Evolutionary conservation across 2,797 vertebrate species (phyloP).

Genomic region (Pogonophryne albipinna): DNA sequence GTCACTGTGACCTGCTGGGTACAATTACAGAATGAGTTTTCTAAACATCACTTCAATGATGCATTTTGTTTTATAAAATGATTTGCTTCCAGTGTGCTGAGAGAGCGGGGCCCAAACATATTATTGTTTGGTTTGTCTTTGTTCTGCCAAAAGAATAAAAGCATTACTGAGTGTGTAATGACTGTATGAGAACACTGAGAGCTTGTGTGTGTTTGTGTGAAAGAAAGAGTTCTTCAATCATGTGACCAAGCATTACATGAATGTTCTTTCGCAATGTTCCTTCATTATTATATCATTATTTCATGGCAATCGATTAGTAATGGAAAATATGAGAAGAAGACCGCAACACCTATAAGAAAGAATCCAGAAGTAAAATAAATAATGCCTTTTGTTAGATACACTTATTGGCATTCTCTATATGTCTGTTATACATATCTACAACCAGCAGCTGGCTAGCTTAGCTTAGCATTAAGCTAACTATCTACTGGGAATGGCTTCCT

Average conservation of each 20-base stretch:
- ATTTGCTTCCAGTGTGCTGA: constrained; percentile 34
- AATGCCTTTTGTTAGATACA: background rate
- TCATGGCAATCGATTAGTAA: constrained; percentile 29
- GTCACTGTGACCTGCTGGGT: background rate
- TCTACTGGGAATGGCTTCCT: background rate
- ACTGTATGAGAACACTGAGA: constrained; percentile 42
- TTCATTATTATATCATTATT: constrained; percentile 34
- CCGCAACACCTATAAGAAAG: constrained; percentile 11
- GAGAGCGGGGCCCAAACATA: constrained; percentile 27
- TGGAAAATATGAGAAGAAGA: constrained; percentile 53
- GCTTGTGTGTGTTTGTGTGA: constrained; percentile 5
- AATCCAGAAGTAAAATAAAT: background rate
- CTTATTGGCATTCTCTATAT: background rate
- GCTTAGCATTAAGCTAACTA: background rate
- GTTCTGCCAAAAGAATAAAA: constrained; percentile 54
- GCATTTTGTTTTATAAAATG: constrained; percentile 29
- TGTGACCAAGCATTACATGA: constrained; percentile 36
- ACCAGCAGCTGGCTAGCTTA: background rate
- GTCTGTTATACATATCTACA: background rate
- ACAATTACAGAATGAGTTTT: constrained; percentile 2
- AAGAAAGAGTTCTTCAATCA: background rate
- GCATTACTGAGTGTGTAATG: constrained; percentile 36
- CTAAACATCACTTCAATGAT: constrained; percentile 17
- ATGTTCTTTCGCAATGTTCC: constrained; percentile 28
- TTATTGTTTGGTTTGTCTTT: constrained; percentile 41